Evolutionary conservation across 2,113 vertebrate species (phyloP).

Genomic region (Notothenia rossii): DNA sequence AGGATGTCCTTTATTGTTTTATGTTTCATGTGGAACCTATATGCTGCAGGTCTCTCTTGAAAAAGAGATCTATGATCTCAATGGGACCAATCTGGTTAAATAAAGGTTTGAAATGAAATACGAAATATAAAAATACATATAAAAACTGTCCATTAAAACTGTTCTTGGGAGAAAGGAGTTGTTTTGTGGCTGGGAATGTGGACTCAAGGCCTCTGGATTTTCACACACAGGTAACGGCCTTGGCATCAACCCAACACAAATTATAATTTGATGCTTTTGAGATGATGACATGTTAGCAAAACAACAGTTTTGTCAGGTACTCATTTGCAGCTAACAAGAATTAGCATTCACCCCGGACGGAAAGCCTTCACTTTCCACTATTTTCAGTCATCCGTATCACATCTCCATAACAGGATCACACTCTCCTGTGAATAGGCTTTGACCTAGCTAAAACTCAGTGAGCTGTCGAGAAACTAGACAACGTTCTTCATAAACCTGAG

Average conservation of each 20-base stretch:
- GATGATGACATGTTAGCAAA: background rate
- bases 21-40: too few relatives aligned
- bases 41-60: too few relatives aligned
- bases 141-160: background rate
- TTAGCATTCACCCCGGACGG: background rate
- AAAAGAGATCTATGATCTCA: too few relatives aligned
- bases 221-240: too few relatives aligned
- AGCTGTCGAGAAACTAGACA: constrained; percentile 31
- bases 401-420: constrained; percentile 14
- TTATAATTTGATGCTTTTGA: background rate
- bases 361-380: background rate
- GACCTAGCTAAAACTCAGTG: constrained; percentile 21
- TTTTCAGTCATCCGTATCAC: background rate
- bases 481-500: constrained; percentile 50
- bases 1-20: too few relatives aligned
- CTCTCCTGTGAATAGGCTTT: constrained; percentile 13
- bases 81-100: too few relatives aligned
- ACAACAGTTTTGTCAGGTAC: background rate
- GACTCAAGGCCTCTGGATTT: too few relatives aligned
- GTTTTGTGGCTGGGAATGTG: too few relatives aligned
- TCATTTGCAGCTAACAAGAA: background rate
- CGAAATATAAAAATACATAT: too few relatives aligned
- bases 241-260: too few relatives aligned
- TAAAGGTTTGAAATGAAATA: too few relatives aligned
- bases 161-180: too few relatives aligned